Evolutionary conservation across 2,113 vertebrate species (phyloP).

Genomic region (Hirundichthys speculiger): DNA sequence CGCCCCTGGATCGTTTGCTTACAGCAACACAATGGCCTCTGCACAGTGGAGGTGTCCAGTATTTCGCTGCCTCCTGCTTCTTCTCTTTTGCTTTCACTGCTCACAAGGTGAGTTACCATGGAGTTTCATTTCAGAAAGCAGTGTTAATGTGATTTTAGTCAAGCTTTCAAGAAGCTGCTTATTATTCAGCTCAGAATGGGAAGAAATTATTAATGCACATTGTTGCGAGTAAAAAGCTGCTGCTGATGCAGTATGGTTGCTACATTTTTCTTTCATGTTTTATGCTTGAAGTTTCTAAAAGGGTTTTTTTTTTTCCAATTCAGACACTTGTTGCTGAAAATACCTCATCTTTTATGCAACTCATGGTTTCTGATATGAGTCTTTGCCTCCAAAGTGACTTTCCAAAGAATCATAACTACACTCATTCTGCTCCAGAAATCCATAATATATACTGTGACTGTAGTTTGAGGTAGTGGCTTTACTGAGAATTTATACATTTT

Average conservation of each 20-base stretch:
- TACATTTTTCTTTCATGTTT: slow-evolving; percentile 41
- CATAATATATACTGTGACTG: slow-evolving; percentile 20
- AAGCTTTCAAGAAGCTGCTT: slow-evolving; percentile 44
- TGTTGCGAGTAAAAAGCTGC: slow-evolving; percentile 34
- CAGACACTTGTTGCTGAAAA: background rate
- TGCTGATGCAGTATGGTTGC: slow-evolving; percentile 31
- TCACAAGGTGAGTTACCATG: slow-evolving; percentile 77
- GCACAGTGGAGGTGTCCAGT: slow-evolving; percentile 70
- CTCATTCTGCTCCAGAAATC: slow-evolving; percentile 18
- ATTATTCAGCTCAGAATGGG: slow-evolving; percentile 49
- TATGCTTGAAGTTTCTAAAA: slow-evolving; percentile 50
- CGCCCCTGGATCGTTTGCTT: slow-evolving; percentile 54
- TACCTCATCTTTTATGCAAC: slow-evolving; percentile 15
- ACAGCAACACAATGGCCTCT: slow-evolving; percentile 72
- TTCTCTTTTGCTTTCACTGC: slow-evolving; percentile 66
- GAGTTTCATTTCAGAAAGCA: slow-evolving; percentile 20
- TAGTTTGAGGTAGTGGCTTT: slow-evolving; percentile 2
- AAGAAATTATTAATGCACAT: slow-evolving; percentile 50
- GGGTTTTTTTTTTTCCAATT: slow-evolving; percentile 27
- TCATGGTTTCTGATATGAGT: slow-evolving; percentile 11
- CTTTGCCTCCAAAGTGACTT: slow-evolving; percentile 6
- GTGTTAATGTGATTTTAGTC: slow-evolving; percentile 39
- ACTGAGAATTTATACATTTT: slow-evolving; percentile 32
- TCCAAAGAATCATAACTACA: slow-evolving; percentile 11
- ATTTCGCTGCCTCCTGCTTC: slow-evolving; percentile 69